Evolutionary conservation across 1,140 invertebrate species (phyloP), one percentile per base, ranked within the genome.

Genomic region (Dryas iulia): DNA sequence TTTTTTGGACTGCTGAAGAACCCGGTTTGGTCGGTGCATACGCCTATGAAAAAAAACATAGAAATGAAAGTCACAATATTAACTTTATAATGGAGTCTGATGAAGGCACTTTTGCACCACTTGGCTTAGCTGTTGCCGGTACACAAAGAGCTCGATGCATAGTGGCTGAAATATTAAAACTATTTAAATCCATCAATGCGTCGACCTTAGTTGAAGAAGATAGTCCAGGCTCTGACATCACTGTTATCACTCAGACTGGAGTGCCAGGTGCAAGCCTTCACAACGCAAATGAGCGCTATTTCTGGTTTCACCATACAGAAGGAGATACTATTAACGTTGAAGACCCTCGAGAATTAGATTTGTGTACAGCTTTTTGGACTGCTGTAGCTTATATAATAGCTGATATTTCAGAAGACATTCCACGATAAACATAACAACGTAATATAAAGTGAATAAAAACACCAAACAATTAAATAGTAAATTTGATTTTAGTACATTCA

Each of bases 1-100:
- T 98, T 63, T 93, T 98, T 76, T 98, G 96, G 96, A 97, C 97
- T 5, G 95, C 93, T 0, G 97, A 98, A 93, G 97, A 98, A 89
- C 78, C 94, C 58, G 96, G 96, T 26, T 88, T 94, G 1, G 73
- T 94, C 39, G 96, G 96, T 33, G 95, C 94, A 1, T 53, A 83
- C 59, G 92, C 92, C 0, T 97, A 97, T 81, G 93, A 94, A 70
- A 80, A 94, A 59, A 76, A 79, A 4, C 96, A 97, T 75, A 91
- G 92, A 79, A 75, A 91, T 33, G 94, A 97, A 73, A 89, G 93
- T 52, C 68, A 92, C 7, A 94, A 96, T 69, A 94, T 96, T 25
- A 94, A 94, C 74, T 92, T 91, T 66, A 89, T 90, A 53, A 95
- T 97, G 94, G 97, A 98, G 91, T 97, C 96, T 0, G 97, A 98